Evolutionary conservation across 37 sponge, comb jelly and placozoan genomes (phyloP), one percentile per base, ranked within the genome.

Genomic region (Amphimedon queenslandica): DNA sequence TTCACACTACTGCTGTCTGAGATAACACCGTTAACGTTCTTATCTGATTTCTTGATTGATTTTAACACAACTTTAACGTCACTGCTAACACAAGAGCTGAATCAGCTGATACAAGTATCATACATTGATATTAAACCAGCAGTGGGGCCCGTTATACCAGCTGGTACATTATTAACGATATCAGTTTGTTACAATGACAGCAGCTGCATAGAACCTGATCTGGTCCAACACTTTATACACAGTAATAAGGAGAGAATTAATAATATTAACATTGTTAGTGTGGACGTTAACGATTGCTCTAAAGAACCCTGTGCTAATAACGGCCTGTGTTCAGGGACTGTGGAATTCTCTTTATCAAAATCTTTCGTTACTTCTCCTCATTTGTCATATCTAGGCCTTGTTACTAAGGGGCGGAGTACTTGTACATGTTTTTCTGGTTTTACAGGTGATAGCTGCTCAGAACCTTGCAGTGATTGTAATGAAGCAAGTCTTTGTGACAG

Each of bases 191-290:
- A 18, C 13, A 8, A 47, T 47, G 42, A 68, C 43, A 81, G 79
- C 21, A 2, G 8, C 0, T 81, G 55, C 51, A 6, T 85, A 29
- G 29, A 71, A 16, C 82, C 69, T 13, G 58, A 73, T 20, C 69
- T 81, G 3, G 39, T 85, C 4, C 78, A 82, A 34, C 82, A 90
- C 31, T 43, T 82, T 32, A 37, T 90, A 10, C 86, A 82, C 40
- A 55, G 13, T 1, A 55, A 69, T 1, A 20, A 81, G 18, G 73
- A 77, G 42, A 47, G 32, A 3, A 20, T 13, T 27, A 5, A 24
- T 16, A 66, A 75, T 8, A 34, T 79, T 4, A 65, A 27, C 10
- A 61, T 90, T 2, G 10, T 24, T 4, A 85, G 82, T 33, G 91
- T 82, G 27, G 30, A 41, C 18, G 63, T 70, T 27, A 83, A 85